These are phyloP conservation scores for Orthosia cruda DNA, from an alignment of 2,888 invertebrate species.

Conservation along the genomic window DNA sequence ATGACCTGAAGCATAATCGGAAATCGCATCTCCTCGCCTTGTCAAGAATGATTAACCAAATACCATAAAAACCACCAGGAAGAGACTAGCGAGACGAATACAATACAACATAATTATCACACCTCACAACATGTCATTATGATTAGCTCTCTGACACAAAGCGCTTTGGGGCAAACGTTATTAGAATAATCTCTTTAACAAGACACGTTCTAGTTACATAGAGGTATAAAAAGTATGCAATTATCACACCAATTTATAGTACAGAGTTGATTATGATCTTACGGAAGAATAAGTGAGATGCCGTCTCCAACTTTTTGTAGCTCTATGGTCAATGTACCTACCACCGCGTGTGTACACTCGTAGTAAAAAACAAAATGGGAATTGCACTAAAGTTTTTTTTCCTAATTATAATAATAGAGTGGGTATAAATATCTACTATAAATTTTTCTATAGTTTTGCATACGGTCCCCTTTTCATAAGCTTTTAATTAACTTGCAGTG, in stretches of 20 bases:
- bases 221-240: conserved; percentile 5
- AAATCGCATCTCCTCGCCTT: neutral
- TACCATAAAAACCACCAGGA: neutral
- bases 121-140: conserved; percentile 20
- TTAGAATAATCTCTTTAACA: conserved; percentile 24
- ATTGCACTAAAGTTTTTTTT: conserved; percentile 17
- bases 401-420: conserved; percentile 14
- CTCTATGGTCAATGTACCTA: conserved; percentile 17
- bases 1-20: conserved; percentile 1
- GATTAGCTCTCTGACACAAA: conserved; percentile 43
- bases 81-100: neutral
- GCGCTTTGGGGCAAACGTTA: conserved; percentile 29
- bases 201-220: conserved; percentile 8
- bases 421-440: neutral
- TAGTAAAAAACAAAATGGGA: conserved; percentile 38
- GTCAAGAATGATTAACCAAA: neutral
- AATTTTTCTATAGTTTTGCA: conserved; percentile 18
- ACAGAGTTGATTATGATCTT: neutral
- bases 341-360: conserved; percentile 14
- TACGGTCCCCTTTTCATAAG: neutral
- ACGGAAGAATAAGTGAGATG: neutral
- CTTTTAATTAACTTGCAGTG: too few relatives aligned
- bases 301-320: conserved; percentile 23
- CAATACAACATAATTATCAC: conserved; percentile 45
- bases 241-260: neutral